phyloP scores from a whole-genome alignment of 2,113 vertebrate species.

The Zosterops pallidus region DNA sequence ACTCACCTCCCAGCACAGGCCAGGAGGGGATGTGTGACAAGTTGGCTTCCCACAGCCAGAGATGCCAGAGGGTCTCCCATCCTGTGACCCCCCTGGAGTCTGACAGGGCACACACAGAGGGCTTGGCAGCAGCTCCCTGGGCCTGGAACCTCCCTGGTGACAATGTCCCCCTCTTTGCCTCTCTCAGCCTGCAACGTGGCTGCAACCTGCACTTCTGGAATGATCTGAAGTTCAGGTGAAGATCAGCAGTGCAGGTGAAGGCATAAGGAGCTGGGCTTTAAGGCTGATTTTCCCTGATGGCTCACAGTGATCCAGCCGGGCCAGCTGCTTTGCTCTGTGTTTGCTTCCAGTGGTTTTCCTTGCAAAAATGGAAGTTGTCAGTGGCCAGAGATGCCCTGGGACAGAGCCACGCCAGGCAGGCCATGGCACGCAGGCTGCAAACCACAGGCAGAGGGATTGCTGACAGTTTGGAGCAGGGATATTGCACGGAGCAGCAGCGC shows the following conservation, averaged over 20 bases:
- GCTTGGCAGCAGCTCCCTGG: not conserved
- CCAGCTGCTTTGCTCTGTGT: not conserved
- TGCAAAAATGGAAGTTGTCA: not conserved
- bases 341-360: not conserved
- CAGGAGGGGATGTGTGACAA: not conserved
- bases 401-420: not conserved
- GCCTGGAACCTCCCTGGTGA: not conserved
- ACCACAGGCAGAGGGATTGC: not conserved
- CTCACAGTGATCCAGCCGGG: rapidly evolving
- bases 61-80: not conserved
- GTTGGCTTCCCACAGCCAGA: not conserved
- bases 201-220: conserved; percentile 86
- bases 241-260: not conserved
- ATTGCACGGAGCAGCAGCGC: not conserved
- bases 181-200: conserved; percentile 82
- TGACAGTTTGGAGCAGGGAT: conserved; percentile 35
- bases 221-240: not conserved
- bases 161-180: not conserved
- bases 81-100: rapidly evolving
- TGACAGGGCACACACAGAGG: rapidly evolving
- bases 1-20: not conserved
- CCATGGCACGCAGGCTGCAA: not conserved
- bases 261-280: not conserved
- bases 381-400: not conserved
- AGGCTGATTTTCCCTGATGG: not conserved